Conservation (phyloP, 1,140 invertebrate species). For the Aradophagus sp. region DNA sequence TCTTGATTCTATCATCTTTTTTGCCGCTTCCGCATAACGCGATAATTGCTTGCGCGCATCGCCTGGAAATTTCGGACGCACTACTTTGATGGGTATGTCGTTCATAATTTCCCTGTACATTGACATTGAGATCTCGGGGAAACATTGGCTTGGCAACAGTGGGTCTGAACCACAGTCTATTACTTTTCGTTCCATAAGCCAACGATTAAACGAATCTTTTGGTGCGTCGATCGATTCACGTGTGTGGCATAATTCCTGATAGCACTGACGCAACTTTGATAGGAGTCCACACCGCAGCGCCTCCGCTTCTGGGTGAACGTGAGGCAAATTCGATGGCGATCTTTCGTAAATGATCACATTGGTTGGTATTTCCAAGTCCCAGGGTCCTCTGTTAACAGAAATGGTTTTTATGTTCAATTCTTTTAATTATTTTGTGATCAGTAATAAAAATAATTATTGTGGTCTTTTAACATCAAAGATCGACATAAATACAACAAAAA, state of each 20-base stretch:
- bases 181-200: slow-evolving; percentile 96
- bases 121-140: slow-evolving; percentile 92
- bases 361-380: slow-evolving; percentile 95
- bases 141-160: slow-evolving; percentile 91
- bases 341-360: slow-evolving; percentile 96
- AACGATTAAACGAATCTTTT: slow-evolving; percentile 96
- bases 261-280: slow-evolving; percentile 90
- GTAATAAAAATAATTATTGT: too few relatives aligned
- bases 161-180: slow-evolving; percentile 92
- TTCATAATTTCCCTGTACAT: slow-evolving; percentile 99
- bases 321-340: slow-evolving; percentile 86
- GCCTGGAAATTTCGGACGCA: slow-evolving; percentile 94
- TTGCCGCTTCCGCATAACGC: slow-evolving; percentile 96
- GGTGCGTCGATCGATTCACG: slow-evolving; percentile 96
- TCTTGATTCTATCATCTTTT: slow-evolving; percentile 95
- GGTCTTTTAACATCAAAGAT: too few relatives aligned
- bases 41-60: slow-evolving; percentile 97
- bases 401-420: too few relatives aligned
- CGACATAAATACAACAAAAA: too few relatives aligned
- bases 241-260: slow-evolving; percentile 95
- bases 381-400: slow-evolving; percentile 82
- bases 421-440: too few relatives aligned
- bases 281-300: slow-evolving; percentile 85
- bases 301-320: slow-evolving; percentile 95
- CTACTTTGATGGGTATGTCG: slow-evolving; percentile 96